phyloP scores from a whole-genome alignment of 1,140 invertebrate genomes.

The Tetraneura akinire region DNA sequence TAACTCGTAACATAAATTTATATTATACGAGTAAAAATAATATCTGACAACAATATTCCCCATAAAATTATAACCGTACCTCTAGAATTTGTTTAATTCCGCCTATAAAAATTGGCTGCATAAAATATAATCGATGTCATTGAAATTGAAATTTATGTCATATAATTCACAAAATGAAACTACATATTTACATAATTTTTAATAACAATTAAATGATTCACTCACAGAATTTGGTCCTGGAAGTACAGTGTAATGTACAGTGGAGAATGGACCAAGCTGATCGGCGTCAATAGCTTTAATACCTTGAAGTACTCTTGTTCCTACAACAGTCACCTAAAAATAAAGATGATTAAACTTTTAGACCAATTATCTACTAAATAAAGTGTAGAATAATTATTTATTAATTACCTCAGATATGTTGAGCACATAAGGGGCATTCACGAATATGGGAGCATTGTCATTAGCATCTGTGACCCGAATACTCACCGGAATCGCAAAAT shows the following conservation, averaged over 20 bases:
- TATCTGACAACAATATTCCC: too few relatives aligned
- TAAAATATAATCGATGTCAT: slow-evolving; percentile 24
- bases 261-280: slow-evolving; percentile 86
- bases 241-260: slow-evolving; percentile 80
- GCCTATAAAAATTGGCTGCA: slow-evolving; percentile 52
- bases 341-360: neutral
- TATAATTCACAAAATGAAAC: neutral
- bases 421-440: slow-evolving; percentile 77
- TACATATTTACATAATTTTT: too few relatives aligned
- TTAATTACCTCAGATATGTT: slow-evolving; percentile 76
- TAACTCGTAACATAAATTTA: too few relatives aligned
- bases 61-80: slow-evolving; percentile 1
- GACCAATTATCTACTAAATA: neutral
- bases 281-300: slow-evolving; percentile 80
- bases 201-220: slow-evolving; percentile 36
- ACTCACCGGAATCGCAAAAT: slow-evolving; percentile 84
- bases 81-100: slow-evolving; percentile 29
- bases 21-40: too few relatives aligned
- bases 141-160: neutral
- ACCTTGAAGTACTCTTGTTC: slow-evolving; percentile 75
- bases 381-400: neutral
- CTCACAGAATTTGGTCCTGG: slow-evolving; percentile 74
- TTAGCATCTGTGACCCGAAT: slow-evolving; percentile 91
- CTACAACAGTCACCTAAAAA: slow-evolving; percentile 74
- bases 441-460: slow-evolving; percentile 84